Conservation (phyloP, 2,888 invertebrate genomes). For the Micoletzkya japonica region DNA sequence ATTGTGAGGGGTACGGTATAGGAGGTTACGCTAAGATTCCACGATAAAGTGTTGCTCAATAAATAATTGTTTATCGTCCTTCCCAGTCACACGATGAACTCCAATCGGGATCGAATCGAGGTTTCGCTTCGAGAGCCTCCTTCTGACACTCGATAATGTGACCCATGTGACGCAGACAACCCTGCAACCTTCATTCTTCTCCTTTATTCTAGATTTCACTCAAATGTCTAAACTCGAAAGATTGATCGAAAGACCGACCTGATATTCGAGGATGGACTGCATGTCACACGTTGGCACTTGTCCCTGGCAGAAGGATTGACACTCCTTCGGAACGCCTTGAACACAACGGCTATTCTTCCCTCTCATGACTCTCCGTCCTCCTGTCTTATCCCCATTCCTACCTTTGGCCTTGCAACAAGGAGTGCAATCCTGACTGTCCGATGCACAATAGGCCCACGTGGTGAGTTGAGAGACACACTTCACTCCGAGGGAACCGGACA, state of each 20-base stretch:
- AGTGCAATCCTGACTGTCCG: constrained; percentile 48
- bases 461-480: constrained; percentile 54
- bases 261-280: constrained; percentile 51
- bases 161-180: constrained; percentile 35
- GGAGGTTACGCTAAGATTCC: too few relatives aligned
- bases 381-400: too few relatives aligned
- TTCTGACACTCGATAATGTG: constrained; percentile 48
- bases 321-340: constrained; percentile 48
- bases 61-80: constrained; percentile 18
- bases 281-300: constrained; percentile 56
- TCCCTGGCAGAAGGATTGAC: constrained; percentile 53
- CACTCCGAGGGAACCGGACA: constrained; percentile 46
- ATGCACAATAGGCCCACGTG: constrained; percentile 55
- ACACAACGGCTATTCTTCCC: not conserved
- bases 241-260: constrained; percentile 28
- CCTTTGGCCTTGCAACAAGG: constrained; percentile 48
- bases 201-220: too few relatives aligned
- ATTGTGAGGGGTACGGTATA: too few relatives aligned
- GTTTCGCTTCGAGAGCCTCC: constrained; percentile 37
- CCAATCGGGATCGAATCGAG: constrained; percentile 49
- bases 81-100: constrained; percentile 52
- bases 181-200: too few relatives aligned
- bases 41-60: not conserved
- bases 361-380: not conserved
- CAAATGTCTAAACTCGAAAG: too few relatives aligned